Evolutionary conservation across 1,140 invertebrate genomes (phyloP).

Genomic region (Fragariocoptes setiger): DNA sequence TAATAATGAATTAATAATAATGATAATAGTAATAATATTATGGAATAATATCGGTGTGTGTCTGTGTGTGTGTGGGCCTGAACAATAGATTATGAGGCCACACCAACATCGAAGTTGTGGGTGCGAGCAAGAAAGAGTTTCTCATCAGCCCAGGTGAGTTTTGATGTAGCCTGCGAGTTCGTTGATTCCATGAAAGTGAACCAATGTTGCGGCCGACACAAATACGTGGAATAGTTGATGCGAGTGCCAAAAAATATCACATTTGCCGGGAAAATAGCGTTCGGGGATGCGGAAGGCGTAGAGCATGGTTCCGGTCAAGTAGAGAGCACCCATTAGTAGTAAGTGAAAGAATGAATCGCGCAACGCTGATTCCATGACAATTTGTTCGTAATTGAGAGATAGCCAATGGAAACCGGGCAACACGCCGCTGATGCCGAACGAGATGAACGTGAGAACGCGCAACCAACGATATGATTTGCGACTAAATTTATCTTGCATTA

Average conservation of each 20-base stretch:
- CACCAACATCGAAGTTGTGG: too few species aligned
- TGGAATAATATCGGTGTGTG: too few species aligned
- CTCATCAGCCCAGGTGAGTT: background rate
- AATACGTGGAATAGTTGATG: conserved; percentile 8
- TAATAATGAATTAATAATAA: too few species aligned
- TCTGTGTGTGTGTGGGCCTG: too few species aligned
- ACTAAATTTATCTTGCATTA: conserved; percentile 81
- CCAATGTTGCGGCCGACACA: conserved; percentile 1
- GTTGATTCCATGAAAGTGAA: background rate
- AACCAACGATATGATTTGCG: conserved; percentile 60
- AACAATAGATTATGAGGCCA: too few species aligned
- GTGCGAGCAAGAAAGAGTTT: too few species aligned
- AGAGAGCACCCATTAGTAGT: conserved; percentile 1
- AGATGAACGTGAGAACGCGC: conserved; percentile 60
- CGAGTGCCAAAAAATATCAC: conserved; percentile 7
- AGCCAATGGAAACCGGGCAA: conserved; percentile 30
- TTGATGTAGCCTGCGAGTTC: background rate
- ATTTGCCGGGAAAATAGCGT: conserved; percentile 7
- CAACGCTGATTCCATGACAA: background rate
- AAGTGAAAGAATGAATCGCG: background rate
- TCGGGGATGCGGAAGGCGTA: conserved; percentile 8
- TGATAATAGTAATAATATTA: too few species aligned
- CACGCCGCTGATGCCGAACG: conserved; percentile 69
- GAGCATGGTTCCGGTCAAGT: conserved; percentile 4
- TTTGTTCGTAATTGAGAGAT: background rate